Evolutionary conservation across 2,888 invertebrate species (phyloP), one percentile per base, ranked within the genome.

Genomic region (Dyspetes luteomarginatus): DNA sequence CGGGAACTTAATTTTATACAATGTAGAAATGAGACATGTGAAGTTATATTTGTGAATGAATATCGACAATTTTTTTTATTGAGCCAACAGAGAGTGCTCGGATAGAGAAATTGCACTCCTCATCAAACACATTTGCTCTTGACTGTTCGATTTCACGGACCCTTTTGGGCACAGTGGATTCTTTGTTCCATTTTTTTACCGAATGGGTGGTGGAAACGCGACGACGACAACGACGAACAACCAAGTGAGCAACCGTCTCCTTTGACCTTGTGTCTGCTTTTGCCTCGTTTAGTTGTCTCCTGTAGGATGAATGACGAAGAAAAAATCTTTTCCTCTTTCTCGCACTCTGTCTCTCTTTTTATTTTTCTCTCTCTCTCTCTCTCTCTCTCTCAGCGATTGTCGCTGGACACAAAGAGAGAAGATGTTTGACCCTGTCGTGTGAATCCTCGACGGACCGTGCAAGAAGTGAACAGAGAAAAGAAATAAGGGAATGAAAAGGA

Each of bases 161-260:
- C 81, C 81, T 81, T n/a, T 69, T 65, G 73, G 72, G 68, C 77
- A 82, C 81, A 82, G 74, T 81, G 65, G 69, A 67, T 58, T 82
- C 81, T 82, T 82, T 81, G 82, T 82, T 82, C 77, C 58, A 74
- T 81, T 76, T 62, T n/a, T n/a, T 77, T 28, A 58, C 19, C 36
- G 72, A 55, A 36, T 65, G 73, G 74, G 45, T 48, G 45, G 65
- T 74, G 74, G 74, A 65, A 65, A 26, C 62, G 60, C 15, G 58
- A 30, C 36, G 36, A 36, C 36, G 12, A 36, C 12, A 12, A 12
- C 9, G 36, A 36, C 17, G 17, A 48, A 60, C 81, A 52, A 69
- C 45, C 72, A 81, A 80, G 76, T 77, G 82, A 82, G 80, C 74
- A 82, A 81, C 82, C 77, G 82, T 82, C 64, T 81, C 64, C 64